phyloP scores from a whole-genome alignment of 2,797 vertebrate genomes.

The Nothura maculosa region DNA sequence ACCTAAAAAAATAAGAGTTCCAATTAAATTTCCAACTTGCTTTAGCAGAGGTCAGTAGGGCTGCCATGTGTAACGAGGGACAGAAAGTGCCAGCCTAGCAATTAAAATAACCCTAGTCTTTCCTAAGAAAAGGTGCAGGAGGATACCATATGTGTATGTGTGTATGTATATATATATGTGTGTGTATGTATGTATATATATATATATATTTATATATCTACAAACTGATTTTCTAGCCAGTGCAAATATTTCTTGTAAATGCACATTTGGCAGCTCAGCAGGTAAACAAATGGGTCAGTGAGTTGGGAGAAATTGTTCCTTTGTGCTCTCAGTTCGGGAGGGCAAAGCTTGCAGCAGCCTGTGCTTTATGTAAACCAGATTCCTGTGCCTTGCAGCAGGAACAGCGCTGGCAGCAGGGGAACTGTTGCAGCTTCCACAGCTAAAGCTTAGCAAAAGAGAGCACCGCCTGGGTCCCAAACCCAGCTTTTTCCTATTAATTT shows the following conservation, averaged over 20 bases:
- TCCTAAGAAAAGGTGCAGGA: neutral
- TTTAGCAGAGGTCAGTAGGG: conserved; percentile 36
- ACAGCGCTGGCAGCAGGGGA: neutral
- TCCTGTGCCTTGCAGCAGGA: neutral
- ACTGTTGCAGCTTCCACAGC: neutral
- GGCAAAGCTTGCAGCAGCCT: neutral
- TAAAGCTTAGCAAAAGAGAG: neutral
- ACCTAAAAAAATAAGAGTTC: conserved; percentile 4
- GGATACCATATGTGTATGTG: neutral
- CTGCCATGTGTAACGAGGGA: neutral
- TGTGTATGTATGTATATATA: neutral
- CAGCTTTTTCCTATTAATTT: conserved; percentile 67
- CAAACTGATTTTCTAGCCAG: neutral
- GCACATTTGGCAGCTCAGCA: conserved; percentile 20
- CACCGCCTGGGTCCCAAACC: neutral
- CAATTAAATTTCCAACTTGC: conserved; percentile 18
- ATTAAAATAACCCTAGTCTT: conserved; percentile 12
- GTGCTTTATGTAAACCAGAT: conserved; percentile 33
- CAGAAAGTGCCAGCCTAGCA: conserved; percentile 12
- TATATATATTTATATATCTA: neutral
- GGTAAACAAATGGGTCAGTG: conserved; percentile 44
- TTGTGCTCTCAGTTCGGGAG: conserved; percentile 46
- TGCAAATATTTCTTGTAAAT: conserved; percentile 18
- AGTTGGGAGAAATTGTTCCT: conserved; percentile 41
- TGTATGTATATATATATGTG: too few relatives aligned